Evolutionary conservation across 2,888 invertebrate genomes (phyloP).

Genomic region (Philonicus albiceps): DNA sequence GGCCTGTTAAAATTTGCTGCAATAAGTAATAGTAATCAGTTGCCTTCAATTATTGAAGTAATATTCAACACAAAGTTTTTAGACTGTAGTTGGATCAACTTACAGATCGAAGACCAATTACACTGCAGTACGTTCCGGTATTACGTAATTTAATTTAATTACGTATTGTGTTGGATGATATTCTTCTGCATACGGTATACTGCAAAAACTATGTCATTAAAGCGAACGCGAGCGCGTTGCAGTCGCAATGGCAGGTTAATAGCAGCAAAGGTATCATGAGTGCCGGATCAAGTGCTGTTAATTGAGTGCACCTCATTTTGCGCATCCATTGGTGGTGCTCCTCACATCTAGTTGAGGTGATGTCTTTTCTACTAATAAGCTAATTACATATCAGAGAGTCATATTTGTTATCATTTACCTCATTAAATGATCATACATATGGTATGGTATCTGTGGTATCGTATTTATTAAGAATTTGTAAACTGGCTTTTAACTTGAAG

Average conservation of each 20-base stretch:
- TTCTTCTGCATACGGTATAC: neutral
- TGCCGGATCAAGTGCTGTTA: neutral
- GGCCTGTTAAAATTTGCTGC: too few relatives aligned
- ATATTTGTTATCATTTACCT: neutral
- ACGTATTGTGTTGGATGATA: neutral
- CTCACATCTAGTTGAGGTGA: neutral
- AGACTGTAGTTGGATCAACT: neutral
- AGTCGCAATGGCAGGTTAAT: neutral
- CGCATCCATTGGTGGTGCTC: neutral
- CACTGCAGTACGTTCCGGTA: neutral
- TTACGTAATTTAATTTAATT: neutral
- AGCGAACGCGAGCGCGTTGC: neutral
- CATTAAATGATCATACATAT: neutral
- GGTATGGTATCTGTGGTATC: neutral
- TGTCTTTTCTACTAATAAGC: neutral
- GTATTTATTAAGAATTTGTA: neutral
- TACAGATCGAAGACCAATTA: neutral
- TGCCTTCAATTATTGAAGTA: too few relatives aligned
- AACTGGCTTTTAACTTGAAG: neutral
- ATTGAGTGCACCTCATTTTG: neutral
- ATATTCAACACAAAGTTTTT: too few relatives aligned
- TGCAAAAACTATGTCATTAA: neutral
- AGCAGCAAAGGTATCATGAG: neutral
- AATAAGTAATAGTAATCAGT: too few relatives aligned
- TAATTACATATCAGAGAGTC: neutral